Evolutionary conservation across 2,888 invertebrate species (phyloP).

Genomic region (Drosophila stalkeri): DNA sequence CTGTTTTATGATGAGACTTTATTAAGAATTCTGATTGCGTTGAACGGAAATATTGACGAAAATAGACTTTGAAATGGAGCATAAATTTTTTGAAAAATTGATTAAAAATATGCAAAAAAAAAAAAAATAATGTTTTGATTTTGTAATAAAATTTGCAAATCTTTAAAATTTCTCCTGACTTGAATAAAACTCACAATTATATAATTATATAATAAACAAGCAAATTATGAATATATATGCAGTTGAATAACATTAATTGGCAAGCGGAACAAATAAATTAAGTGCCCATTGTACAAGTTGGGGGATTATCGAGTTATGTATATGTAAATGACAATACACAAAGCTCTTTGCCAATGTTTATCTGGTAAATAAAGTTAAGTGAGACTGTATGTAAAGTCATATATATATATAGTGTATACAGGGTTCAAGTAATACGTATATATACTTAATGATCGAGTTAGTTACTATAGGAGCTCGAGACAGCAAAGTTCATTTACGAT

Average conservation of each 20-base stretch:
- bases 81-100: slow-evolving; percentile 12
- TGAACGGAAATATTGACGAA: slow-evolving; percentile 39
- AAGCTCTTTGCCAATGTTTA: neutral
- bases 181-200: slow-evolving; percentile 26
- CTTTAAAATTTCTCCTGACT: slow-evolving; percentile 28
- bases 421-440: too few species aligned
- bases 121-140: slow-evolving; percentile 12
- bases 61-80: slow-evolving; percentile 57
- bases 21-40: slow-evolving; percentile 2
- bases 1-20: slow-evolving; percentile 18
- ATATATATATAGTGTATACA: neutral
- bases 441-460: too few species aligned
- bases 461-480: too few species aligned
- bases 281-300: neutral
- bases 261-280: slow-evolving; percentile 13
- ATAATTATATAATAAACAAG: slow-evolving; percentile 15
- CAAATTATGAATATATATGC: slow-evolving; percentile 21
- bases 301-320: neutral
- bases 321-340: neutral
- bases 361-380: neutral
- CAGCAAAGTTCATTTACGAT: too few species aligned
- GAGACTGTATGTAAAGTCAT: neutral
- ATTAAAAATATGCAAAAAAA: neutral
- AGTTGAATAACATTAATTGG: slow-evolving; percentile 8
- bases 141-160: slow-evolving; percentile 13